Evolutionary conservation across 2,797 vertebrate species (phyloP).

Genomic region (Myiotriccus ornatus): DNA sequence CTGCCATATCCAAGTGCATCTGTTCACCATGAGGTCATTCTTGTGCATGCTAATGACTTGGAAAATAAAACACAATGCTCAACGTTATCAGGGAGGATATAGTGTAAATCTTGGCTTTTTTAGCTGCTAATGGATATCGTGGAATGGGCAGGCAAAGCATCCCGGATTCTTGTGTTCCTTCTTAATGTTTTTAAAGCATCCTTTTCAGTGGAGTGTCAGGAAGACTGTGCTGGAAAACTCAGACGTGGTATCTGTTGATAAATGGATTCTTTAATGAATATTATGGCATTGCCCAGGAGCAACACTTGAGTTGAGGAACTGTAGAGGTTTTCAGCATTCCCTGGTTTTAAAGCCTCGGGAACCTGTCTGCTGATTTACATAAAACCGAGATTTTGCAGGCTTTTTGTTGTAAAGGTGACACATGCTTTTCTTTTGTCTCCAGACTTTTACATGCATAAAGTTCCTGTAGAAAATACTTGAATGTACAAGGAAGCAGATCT

Average conservation of each 20-base stretch:
- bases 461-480: neutral
- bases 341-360: slow-evolving; percentile 26
- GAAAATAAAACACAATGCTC: slow-evolving; percentile 77
- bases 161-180: neutral
- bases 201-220: neutral
- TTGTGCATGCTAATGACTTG: slow-evolving; percentile 83
- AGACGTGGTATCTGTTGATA: slow-evolving; percentile 56
- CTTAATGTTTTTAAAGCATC: neutral
- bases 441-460: neutral
- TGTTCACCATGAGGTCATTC: slow-evolving; percentile 85
- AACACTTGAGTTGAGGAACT: slow-evolving; percentile 35
- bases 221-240: slow-evolving; percentile 49
- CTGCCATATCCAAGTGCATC: slow-evolving; percentile 82
- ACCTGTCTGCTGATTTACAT: slow-evolving; percentile 28
- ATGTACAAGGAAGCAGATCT: neutral
- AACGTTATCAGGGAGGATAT: slow-evolving; percentile 68
- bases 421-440: slow-evolving; percentile 40
- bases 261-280: slow-evolving; percentile 53
- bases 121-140: slow-evolving; percentile 6
- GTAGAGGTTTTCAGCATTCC: neutral
- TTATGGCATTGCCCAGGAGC: slow-evolving; percentile 51
- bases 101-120: slow-evolving; percentile 70
- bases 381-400: slow-evolving; percentile 25
- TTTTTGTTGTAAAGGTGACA: slow-evolving; percentile 43
- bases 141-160: neutral